phyloP scores from a whole-genome alignment of 2,113 vertebrate species.

The Oreamnos americanus region DNA sequence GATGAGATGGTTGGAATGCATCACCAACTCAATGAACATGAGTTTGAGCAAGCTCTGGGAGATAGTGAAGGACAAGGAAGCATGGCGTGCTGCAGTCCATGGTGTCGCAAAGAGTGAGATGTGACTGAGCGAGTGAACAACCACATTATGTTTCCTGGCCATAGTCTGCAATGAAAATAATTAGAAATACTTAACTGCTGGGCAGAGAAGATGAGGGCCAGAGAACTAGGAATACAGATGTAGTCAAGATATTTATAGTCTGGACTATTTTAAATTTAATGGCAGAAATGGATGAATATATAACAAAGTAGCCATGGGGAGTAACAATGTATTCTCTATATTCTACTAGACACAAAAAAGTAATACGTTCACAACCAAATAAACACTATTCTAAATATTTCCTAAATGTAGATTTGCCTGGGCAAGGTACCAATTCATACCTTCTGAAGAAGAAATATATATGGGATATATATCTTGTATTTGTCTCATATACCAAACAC shows the following conservation, averaged over 20 bases:
- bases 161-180: neutral
- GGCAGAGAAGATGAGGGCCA: neutral
- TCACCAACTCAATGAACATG: neutral
- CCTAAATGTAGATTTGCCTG: neutral
- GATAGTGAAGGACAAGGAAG: neutral
- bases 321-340: neutral
- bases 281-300: neutral
- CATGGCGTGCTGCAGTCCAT: fast-evolving
- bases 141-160: neutral
- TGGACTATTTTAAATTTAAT: neutral
- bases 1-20: neutral
- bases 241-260: neutral
- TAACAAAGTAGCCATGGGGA: neutral
- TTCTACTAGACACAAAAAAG: neutral
- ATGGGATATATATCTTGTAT: neutral
- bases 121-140: fast-evolving
- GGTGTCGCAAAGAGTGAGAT: neutral
- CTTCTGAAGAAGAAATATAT: neutral
- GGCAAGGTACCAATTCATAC: neutral
- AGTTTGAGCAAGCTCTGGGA: neutral
- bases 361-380: neutral
- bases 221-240: neutral
- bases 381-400: neutral
- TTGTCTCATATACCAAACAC: neutral
- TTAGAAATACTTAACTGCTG: neutral